Conservation (phyloP, 2,888 invertebrate species). For the Eristalinus aeneus region DNA sequence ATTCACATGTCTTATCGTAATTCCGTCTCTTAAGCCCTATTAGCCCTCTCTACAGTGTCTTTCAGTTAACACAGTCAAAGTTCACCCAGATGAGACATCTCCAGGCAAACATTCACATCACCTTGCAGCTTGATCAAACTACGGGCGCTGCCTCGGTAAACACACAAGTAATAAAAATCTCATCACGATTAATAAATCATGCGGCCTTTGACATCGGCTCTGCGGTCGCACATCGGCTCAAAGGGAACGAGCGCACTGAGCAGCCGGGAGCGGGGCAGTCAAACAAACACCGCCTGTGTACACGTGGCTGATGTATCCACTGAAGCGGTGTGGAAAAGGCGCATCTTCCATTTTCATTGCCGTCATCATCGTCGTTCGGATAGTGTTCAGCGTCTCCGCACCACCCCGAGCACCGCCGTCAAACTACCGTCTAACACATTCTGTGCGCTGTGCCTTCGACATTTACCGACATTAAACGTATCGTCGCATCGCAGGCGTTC, state of each 20-base stretch:
- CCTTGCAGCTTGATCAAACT: neutral
- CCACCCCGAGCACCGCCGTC: conserved; percentile 26
- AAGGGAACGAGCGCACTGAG: conserved; percentile 12
- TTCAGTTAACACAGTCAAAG: neutral
- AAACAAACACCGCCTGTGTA: conserved; percentile 41
- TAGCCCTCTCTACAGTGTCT: neutral
- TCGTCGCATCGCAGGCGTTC: conserved; percentile 8
- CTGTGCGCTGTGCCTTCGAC: conserved; percentile 8
- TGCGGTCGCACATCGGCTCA: conserved; percentile 26
- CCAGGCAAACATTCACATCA: neutral
- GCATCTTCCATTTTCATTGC: conserved; percentile 52
- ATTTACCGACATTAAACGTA: conserved; percentile 45
- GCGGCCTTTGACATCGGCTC: conserved; percentile 53
- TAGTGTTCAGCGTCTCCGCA: neutral
- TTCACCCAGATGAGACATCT: conserved; percentile 6
- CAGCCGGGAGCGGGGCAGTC: neutral
- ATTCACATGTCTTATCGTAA: neutral
- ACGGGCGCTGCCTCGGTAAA: conserved; percentile 35
- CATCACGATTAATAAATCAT: conserved; percentile 65
- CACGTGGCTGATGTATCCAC: conserved; percentile 38
- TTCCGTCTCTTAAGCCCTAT: neutral
- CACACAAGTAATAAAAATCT: conserved; percentile 63
- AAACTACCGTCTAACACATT: conserved; percentile 62
- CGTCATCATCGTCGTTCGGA: conserved; percentile 39
- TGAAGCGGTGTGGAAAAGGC: conserved; percentile 12